Conservation (phyloP, 2,113 vertebrate genomes). For the Paramisgurnus dabryanus region DNA sequence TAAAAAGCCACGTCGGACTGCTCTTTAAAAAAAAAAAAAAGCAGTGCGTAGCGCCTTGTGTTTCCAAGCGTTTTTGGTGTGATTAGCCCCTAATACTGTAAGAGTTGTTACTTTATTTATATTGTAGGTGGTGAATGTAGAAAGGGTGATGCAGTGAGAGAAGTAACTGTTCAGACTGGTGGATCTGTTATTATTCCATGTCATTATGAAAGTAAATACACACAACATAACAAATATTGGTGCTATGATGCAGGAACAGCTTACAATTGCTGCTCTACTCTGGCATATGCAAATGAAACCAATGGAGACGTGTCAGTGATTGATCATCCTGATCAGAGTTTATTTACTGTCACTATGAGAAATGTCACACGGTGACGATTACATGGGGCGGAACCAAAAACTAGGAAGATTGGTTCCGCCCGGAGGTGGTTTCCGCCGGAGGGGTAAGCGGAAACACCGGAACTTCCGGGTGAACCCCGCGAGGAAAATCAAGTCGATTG, state of each 20-base stretch:
- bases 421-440: too few species aligned
- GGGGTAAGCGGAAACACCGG: too few species aligned
- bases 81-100: background rate
- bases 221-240: constrained; percentile 24
- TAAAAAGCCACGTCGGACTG: too few species aligned
- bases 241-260: background rate
- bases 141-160: too few species aligned
- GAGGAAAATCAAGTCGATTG: too few species aligned
- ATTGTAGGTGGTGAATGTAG: background rate
- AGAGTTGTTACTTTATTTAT: background rate
- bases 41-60: too few species aligned
- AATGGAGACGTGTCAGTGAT: background rate
- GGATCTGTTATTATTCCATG: constrained; percentile 21
- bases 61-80: too few species aligned
- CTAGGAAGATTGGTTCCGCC: too few species aligned
- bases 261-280: background rate
- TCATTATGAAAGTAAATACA: constrained; percentile 18
- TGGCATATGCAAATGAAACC: background rate
- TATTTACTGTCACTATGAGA: constrained; percentile 45
- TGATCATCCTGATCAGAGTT: constrained; percentile 32
- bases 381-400: too few species aligned
- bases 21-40: too few species aligned
- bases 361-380: too few species aligned
- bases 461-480: too few species aligned
- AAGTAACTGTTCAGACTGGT: background rate